Percentiles rank a stretch among this genome's conserved stretches.
Conservation (phyloP, 2,888 invertebrate species). For the Junonia oenone region DNA sequence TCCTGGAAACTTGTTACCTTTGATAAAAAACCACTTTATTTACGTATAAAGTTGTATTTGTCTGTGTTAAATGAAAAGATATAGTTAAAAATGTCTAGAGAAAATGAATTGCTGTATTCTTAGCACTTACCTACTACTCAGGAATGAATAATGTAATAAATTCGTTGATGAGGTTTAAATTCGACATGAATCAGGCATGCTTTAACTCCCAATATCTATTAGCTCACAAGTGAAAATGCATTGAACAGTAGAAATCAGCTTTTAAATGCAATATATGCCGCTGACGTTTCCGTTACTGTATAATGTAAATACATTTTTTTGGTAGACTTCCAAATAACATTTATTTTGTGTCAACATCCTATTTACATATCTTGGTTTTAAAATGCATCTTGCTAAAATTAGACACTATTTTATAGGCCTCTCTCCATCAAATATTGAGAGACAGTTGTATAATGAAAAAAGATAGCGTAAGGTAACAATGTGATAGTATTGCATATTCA, state of each 20-base stretch:
- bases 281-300: conserved; percentile 39
- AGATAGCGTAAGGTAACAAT: neutral
- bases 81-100: neutral
- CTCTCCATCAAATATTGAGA: neutral
- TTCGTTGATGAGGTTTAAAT: conserved; percentile 11
- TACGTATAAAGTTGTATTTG: too few species aligned
- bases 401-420: neutral
- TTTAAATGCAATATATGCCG: conserved; percentile 61
- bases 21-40: too few species aligned
- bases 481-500: neutral
- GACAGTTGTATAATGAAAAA: too few species aligned
- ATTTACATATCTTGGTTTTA: neutral
- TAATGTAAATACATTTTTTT: conserved; percentile 18
- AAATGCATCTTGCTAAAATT: neutral
- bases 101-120: neutral
- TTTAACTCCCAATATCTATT: conserved; percentile 33
- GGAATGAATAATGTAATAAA: neutral
- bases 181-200: conserved; percentile 18
- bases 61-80: too few species aligned
- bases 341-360: neutral
- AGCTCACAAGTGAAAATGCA: conserved; percentile 66
- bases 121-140: neutral
- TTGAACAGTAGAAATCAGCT: conserved; percentile 71
- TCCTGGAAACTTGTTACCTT: too few species aligned
- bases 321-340: conserved; percentile 22